phyloP scores from a whole-genome alignment of 2,797 vertebrate species.

The Myiotriccus ornatus region DNA sequence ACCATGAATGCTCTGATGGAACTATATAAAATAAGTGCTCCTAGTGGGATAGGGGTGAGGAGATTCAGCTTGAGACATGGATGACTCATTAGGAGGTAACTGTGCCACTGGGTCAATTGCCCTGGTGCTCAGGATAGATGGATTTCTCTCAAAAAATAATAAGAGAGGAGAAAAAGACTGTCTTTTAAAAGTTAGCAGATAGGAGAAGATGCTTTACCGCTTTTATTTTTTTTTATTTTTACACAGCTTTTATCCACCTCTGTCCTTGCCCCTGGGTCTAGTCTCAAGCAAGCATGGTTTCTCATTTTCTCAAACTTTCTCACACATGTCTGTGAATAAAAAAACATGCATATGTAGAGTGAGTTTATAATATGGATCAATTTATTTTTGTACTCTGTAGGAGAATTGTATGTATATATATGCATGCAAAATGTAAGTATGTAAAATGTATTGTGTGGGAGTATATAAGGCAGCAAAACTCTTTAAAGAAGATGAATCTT shows the following conservation, averaged over 20 bases:
- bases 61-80: neutral
- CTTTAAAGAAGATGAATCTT: slow-evolving; percentile 61
- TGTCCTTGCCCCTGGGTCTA: neutral
- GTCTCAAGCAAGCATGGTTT: neutral
- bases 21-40: neutral
- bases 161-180: neutral
- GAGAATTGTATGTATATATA: slow-evolving; percentile 55
- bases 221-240: neutral
- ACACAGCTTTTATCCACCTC: neutral
- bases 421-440: slow-evolving; percentile 64
- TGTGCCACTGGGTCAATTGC: neutral
- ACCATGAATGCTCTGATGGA: neutral
- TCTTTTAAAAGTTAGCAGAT: neutral
- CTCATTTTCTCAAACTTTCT: slow-evolving; percentile 54
- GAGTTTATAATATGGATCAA: slow-evolving; percentile 54
- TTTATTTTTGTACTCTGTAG: slow-evolving; percentile 59
- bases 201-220: neutral
- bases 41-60: neutral
- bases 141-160: neutral
- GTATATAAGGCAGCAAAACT: slow-evolving; percentile 40
- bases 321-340: slow-evolving; percentile 52
- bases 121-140: neutral
- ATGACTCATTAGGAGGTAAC: neutral
- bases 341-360: slow-evolving; percentile 52
- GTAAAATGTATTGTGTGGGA: slow-evolving; percentile 63